phyloP scores from a whole-genome alignment of 2,797 vertebrate genomes.

The Pteropus rufus region DNA sequence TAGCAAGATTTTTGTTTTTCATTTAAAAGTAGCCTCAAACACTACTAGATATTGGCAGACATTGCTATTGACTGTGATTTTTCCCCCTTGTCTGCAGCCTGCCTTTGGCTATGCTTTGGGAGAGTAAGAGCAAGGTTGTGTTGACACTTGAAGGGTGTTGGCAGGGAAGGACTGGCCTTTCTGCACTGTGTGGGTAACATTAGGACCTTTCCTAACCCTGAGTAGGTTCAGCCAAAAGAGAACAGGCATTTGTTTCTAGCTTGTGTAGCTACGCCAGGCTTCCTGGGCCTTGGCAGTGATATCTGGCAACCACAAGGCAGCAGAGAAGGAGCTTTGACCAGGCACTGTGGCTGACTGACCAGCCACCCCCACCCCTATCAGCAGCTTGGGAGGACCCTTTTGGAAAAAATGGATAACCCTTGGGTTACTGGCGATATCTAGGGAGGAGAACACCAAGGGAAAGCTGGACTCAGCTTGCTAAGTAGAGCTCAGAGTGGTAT shows the following conservation, averaged over 20 bases:
- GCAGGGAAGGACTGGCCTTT: conserved; percentile 21
- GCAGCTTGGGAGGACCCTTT: not conserved
- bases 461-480: not conserved
- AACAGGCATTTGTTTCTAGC: conserved; percentile 15
- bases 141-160: conserved; percentile 8
- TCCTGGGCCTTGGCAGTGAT: not conserved
- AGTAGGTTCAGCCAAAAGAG: not conserved
- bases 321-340: not conserved
- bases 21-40: not conserved
- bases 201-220: not conserved
- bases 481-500: not conserved
- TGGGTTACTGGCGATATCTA: not conserved
- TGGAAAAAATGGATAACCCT: not conserved
- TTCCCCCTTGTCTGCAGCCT: conserved; percentile 27
- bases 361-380: not conserved
- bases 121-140: conserved; percentile 7
- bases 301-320: not conserved
- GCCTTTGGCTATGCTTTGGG: conserved; percentile 13
- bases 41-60: conserved; percentile 10
- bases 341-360: not conserved
- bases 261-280: not conserved
- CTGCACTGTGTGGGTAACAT: not conserved
- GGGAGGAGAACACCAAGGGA: not conserved
- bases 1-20: conserved; percentile 9
- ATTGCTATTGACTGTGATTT: not conserved